Conservation (phyloP, 2,888 invertebrate species). For the Rapana venosa region DNA sequence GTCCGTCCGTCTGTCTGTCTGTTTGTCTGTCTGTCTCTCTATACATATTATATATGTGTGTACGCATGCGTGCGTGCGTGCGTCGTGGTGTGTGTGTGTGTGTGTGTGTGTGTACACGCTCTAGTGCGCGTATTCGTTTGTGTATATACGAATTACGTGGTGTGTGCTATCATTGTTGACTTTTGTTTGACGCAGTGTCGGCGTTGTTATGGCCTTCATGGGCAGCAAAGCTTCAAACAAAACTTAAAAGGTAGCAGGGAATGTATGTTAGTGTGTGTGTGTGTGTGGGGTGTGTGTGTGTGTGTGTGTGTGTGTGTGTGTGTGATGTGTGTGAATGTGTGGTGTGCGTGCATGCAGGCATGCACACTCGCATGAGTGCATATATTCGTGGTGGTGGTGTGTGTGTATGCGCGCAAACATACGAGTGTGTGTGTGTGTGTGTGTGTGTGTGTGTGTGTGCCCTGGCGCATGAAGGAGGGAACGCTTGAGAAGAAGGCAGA, state of each 20-base stretch:
- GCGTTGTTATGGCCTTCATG: no score
- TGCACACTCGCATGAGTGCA: background rate
- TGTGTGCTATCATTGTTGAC: no score
- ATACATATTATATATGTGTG: conserved; percentile 4
- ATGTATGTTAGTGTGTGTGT: conserved; percentile 36
- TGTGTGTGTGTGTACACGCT: conserved; percentile 19
- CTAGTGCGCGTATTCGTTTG: background rate
- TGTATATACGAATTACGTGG: background rate
- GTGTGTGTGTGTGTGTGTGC: background rate
- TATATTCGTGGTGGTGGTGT: conserved; percentile 16
- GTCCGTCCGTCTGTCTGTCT: no score
- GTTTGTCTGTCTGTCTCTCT: no score
- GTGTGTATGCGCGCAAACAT: conserved; percentile 14
- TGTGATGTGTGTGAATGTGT: conserved; percentile 23
- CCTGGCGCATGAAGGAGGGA: background rate
- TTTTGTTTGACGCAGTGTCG: no score
- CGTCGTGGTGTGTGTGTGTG: conserved; percentile 30
- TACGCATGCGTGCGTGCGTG: conserved; percentile 32
- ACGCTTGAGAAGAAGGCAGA: no score
- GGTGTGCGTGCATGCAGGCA: conserved; percentile 1
- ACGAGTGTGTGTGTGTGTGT: conserved; percentile 21
- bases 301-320: conserved; percentile 33
- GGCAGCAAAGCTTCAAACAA: no score
- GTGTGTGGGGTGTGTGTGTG: conserved; percentile 26
- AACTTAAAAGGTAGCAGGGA: background rate